A percentile compares a stretch with the other conserved stretches of the same genome.
phyloP scores from a whole-genome alignment of 2,113 vertebrate species.

The Albula goreensis region DNA sequence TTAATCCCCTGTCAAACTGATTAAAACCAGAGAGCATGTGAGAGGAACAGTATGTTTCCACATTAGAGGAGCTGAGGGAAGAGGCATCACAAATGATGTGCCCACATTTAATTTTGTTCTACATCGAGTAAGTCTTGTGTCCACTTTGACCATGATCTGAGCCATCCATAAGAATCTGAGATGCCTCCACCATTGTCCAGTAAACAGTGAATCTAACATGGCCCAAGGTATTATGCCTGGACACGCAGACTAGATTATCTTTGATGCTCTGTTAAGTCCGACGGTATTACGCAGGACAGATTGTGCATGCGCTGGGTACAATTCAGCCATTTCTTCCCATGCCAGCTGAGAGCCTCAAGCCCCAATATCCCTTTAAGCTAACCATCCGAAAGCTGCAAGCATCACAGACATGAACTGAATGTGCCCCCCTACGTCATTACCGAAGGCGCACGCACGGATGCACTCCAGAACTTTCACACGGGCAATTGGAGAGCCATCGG shows the following conservation, averaged over 20 bases:
- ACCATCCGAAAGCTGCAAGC: not conserved
- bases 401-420: not conserved
- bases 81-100: not conserved
- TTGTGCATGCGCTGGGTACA: not conserved
- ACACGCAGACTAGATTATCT: not conserved
- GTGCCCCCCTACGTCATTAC: not conserved
- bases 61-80: not conserved
- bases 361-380: conserved; percentile 1
- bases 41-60: not conserved
- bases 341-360: not conserved
- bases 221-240: not conserved
- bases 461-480: not conserved
- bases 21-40: conserved; percentile 15
- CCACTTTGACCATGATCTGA: not conserved
- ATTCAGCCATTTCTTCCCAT: not conserved
- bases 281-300: not conserved
- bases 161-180: not conserved
- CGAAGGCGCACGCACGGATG: not conserved
- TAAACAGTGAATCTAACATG: not conserved
- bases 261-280: not conserved
- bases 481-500: not conserved
- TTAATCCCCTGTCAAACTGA: conserved; percentile 12
- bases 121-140: not conserved
- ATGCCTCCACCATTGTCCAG: not conserved
- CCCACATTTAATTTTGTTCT: not conserved